Base-by-base conservation (phyloP, 53 echinoderm and acorn worm genomes). In the Henricia sp. region DNA sequence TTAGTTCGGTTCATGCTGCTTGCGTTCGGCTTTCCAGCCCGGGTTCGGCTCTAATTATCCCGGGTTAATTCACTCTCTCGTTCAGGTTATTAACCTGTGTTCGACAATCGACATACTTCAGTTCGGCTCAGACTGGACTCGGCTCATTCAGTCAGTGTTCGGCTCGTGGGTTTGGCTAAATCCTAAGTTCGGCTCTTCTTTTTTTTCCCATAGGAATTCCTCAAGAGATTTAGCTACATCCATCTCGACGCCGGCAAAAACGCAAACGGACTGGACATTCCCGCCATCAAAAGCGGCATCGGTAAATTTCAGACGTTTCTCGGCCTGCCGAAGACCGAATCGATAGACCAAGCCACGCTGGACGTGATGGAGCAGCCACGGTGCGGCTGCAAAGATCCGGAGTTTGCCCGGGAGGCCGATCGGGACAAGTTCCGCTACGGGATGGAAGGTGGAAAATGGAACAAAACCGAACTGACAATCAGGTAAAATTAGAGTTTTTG, bases 401-500 rank as follows among this genome's bases (percentile, higher is more conserved):
- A 36, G 27, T 72, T 73, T 38, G 14, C 20, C 6, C 19, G 24
- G 17, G 50, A 19, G 27, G 73, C 44, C 2, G 50, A 65, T 37
- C 59, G 73, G 1, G 66, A 50, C 6, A 52, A 64, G 43, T 62
- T 85, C 65, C 72, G 73, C 38, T 85, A 72, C 38, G 50, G 64
- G 33, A 24, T 52, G 65, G 46, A 72, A 3, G 85, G 85, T 8
- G 85, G 74, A 32, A 85, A 73, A 40, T 85, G 85, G 85, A 72
- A 85, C 62, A 85, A 74, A 39, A 85, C 85, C 6, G 73, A 64
- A 25, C 69, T 85, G 64, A 73, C 85, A 11, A 26, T 43, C 52
- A 85, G 85, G 85, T 85, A 19, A 64, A 65, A 48, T 10, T 64
- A n/a, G n/a, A n/a, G n/a, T n/a, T n/a, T n/a, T n/a, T n/a, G n/a